Evolutionary conservation across 1,140 invertebrate species (phyloP), one percentile per base, ranked within the genome.

Genomic region (Melitaea cinxia): DNA sequence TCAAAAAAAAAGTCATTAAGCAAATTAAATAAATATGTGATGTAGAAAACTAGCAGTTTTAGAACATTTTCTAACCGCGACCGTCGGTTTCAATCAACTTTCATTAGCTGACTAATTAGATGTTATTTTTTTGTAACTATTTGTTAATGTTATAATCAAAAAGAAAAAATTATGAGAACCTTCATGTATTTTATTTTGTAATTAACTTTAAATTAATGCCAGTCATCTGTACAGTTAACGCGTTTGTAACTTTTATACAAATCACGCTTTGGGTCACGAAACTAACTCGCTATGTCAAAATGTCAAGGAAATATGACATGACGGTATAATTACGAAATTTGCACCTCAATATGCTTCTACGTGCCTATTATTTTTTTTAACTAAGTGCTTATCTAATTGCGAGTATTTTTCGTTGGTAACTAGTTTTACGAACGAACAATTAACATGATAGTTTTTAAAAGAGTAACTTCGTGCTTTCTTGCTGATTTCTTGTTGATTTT

Each of bases 291-390:
- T 23, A 47, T 23, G 19, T 47, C 42, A 47, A 47, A 47, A 23
- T 23, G 42, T 47, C 42, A 47, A 9, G 19, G 3, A 45, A 45
- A 4, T 45, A 7, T 45, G 39, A 45, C 39, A 45, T 45, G 17
- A 19, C 39, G 2, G 15, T 45, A 19, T 45, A 45, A 45, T 45
- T 45, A 17, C 19, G 7, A 21, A 6, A 10, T 19, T 45, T 45
- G 0, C 17, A n/a, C 2, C 4, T 19, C 2, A 45, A 45, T 0
- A 6, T 7, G 37, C 37, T 2, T 17, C 15, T 45, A 19, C 39
- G 39, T 45, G 15, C 9, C 17, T 2, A 17, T 45, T 19, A 21
- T 19, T 21, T n/a, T n/a, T n/a, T n/a, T n/a, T n/a, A n/a, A n/a
- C n/a, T n/a, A n/a, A n/a, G n/a, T n/a, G n/a, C n/a, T n/a, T 35